Conservation (phyloP, 2,797 vertebrate species). For the Cyprinella venusta region DNA sequence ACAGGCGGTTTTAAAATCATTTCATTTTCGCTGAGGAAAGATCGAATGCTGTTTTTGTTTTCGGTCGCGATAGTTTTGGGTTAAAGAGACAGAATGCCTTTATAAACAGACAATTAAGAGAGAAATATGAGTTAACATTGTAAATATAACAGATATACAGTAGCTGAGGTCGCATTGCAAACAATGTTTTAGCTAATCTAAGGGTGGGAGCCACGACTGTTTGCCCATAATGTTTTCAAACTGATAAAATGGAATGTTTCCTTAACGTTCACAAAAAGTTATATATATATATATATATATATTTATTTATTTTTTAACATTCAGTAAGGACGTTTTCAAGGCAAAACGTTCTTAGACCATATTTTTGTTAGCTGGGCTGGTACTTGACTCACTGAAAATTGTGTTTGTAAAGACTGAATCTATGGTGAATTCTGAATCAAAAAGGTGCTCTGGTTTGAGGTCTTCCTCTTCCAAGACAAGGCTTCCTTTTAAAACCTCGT, state of each 20-base stretch:
- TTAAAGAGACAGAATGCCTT: too few species aligned
- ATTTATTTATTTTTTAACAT: not conserved
- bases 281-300: too few species aligned
- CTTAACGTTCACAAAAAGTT: not conserved
- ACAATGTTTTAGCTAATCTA: too few species aligned
- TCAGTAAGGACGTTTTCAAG: not conserved
- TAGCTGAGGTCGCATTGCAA: too few species aligned
- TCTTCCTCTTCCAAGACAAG: conserved; percentile 74
- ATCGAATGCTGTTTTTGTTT: too few species aligned
- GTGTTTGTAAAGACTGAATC: conserved; percentile 80
- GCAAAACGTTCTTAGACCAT: not conserved
- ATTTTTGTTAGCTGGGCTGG: not conserved
- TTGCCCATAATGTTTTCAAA: not conserved
- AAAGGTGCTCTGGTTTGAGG: conserved; percentile 76
- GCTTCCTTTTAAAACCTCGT: conserved; percentile 57
- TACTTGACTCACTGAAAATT: conserved; percentile 76
- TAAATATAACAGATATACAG: too few species aligned
- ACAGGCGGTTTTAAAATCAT: too few species aligned
- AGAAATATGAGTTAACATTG: too few species aligned
- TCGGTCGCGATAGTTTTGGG: too few species aligned
- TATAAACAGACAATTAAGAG: too few species aligned
- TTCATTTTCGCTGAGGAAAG: too few species aligned
- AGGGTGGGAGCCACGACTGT: too few species aligned
- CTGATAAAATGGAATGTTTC: not conserved
- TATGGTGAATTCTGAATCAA: conserved; percentile 77